These are phyloP conservation scores for Ceratina calcarata DNA, from an alignment of 1,140 invertebrate genomes.

Conservation along the genomic window DNA sequence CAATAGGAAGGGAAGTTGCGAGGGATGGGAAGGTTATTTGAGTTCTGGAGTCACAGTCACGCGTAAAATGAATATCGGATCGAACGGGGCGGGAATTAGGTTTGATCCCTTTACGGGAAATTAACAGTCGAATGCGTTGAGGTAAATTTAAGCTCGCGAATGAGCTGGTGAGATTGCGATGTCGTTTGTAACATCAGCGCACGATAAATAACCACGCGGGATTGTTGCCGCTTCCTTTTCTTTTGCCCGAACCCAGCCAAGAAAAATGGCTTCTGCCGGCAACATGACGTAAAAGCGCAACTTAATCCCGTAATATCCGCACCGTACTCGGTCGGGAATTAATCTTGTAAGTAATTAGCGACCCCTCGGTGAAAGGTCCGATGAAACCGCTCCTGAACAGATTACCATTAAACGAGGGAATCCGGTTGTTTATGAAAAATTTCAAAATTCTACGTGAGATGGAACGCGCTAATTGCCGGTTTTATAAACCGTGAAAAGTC, in stretches of 20 bases:
- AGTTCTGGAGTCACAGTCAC: too few species aligned
- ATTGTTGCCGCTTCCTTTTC: slow-evolving; percentile 3
- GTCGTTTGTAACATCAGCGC: slow-evolving; percentile 38
- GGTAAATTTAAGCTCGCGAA: slow-evolving; percentile 23
- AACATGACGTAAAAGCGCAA: slow-evolving; percentile 49
- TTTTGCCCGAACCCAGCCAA: neutral
- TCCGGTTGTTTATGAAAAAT: slow-evolving; percentile 39
- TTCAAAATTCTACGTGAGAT: neutral
- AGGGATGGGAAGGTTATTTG: neutral
- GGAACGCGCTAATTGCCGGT: slow-evolving; percentile 2
- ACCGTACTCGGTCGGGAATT: slow-evolving; percentile 6
- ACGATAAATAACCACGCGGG: slow-evolving; percentile 37
- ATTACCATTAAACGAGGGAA: slow-evolving; percentile 25
- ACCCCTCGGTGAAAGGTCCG: slow-evolving; percentile 1
- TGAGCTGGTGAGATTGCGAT: slow-evolving; percentile 15
- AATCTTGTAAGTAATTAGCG: slow-evolving; percentile 45
- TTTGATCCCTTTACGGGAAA: neutral
- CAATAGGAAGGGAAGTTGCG: neutral
- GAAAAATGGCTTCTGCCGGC: slow-evolving; percentile 45
- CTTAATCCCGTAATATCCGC: slow-evolving; percentile 47
- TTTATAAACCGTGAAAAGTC: neutral
- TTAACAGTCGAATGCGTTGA: slow-evolving; percentile 18
- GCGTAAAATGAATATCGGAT: too few species aligned
- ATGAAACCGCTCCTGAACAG: slow-evolving; percentile 1
- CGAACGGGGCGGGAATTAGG: neutral